Conservation (phyloP, 2,113 vertebrate genomes). For the Eulacestoma nigropectus region DNA sequence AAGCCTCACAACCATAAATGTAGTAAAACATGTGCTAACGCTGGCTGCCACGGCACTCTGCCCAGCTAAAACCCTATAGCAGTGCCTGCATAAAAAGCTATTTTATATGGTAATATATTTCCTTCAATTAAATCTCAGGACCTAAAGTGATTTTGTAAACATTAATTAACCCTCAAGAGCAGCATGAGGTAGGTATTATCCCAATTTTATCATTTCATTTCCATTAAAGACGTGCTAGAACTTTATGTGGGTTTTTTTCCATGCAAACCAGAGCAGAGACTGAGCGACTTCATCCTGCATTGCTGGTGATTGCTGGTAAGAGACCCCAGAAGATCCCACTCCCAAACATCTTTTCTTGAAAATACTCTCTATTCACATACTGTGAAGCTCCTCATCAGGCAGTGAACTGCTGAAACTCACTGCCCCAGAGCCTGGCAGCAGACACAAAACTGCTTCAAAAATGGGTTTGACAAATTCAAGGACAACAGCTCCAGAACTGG, state of each 20-base stretch:
- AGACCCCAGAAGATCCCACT: not conserved
- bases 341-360: not conserved
- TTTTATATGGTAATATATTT: constrained; percentile 56
- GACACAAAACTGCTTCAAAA: not conserved
- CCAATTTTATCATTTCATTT: constrained; percentile 32
- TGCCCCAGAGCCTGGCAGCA: not conserved
- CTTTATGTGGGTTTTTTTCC: not conserved
- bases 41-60: constrained; percentile 19
- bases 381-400: not conserved
- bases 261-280: not conserved
- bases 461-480: not conserved
- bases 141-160: constrained; percentile 60
- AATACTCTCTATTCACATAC: not conserved
- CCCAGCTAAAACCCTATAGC: constrained; percentile 33
- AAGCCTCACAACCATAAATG: constrained; percentile 17
- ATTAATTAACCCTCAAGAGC: constrained; percentile 55
- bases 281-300: not conserved
- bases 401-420: not conserved
- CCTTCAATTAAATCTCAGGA: constrained; percentile 42
- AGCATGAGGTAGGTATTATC: constrained; percentile 36
- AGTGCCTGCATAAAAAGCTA: not conserved
- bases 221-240: not conserved
- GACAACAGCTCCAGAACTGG: not conserved
- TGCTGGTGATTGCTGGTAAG: not conserved
- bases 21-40: not conserved